Conservation (phyloP, 2,888 invertebrate genomes). For the Aethes cnicana region DNA sequence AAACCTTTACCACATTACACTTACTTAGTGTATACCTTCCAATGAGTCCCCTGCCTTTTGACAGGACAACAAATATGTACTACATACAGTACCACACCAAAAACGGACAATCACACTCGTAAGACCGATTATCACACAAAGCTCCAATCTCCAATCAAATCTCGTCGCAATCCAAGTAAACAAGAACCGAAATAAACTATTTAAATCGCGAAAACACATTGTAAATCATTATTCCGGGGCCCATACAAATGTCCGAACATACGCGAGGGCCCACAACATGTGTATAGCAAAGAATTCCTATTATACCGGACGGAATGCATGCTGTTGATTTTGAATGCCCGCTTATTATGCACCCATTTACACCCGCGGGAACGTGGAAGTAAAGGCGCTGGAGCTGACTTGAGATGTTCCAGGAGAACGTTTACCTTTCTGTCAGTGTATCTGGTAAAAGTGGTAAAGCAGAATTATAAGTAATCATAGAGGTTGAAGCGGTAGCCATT, state of each 20-base stretch:
- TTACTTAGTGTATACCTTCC: too few species aligned
- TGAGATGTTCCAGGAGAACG: too few species aligned
- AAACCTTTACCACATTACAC: too few species aligned
- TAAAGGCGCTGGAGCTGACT: conserved; percentile 32
- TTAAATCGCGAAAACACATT: conserved; percentile 51
- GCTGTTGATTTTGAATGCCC: conserved; percentile 78
- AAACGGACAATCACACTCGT: conserved; percentile 22
- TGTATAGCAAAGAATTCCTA: conserved; percentile 73
- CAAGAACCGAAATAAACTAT: conserved; percentile 32
- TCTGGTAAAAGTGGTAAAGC: too few species aligned
- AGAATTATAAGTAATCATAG: too few species aligned
- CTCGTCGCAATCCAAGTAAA: conserved; percentile 25
- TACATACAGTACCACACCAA: too few species aligned
- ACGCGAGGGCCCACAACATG: conserved; percentile 65
- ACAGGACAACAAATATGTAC: too few species aligned
- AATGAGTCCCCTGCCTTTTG: too few species aligned
- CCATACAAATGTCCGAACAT: conserved; percentile 75
- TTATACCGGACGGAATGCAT: conserved; percentile 73
- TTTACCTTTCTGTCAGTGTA: too few species aligned
- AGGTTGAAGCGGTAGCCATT: too few species aligned
- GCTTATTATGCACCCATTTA: conserved; percentile 82
- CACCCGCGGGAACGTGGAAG: conserved; percentile 51
- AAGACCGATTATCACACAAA: conserved; percentile 28
- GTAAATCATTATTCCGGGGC: conserved; percentile 75
- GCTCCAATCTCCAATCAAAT: conserved; percentile 21